A percentile compares a stretch with the other conserved stretches of the same genome.
Conservation (phyloP, 2,888 invertebrate species). For the Oscheius sp. region DNA sequence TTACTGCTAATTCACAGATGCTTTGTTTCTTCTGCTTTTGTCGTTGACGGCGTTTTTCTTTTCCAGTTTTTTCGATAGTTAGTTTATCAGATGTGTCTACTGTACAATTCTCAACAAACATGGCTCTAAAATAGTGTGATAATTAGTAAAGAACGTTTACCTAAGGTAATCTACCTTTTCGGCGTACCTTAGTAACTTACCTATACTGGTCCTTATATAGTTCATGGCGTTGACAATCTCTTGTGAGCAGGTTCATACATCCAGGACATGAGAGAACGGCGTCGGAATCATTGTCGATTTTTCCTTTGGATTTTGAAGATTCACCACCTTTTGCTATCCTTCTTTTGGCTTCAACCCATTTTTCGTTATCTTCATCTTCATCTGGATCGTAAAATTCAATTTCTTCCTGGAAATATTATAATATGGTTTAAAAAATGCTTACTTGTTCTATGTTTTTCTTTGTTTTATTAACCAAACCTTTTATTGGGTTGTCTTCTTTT, state of each 20-base stretch:
- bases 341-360: slow-evolving; percentile 73
- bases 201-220: slow-evolving; percentile 75
- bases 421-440: background rate
- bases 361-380: slow-evolving; percentile 75
- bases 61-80: slow-evolving; percentile 54
- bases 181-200: slow-evolving; percentile 24
- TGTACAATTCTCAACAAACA: slow-evolving; percentile 76
- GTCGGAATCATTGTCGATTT: slow-evolving; percentile 69
- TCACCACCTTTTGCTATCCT: slow-evolving; percentile 28
- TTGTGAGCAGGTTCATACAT: slow-evolving; percentile 75
- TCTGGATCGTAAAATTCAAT: slow-evolving; percentile 74
- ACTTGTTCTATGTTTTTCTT: slow-evolving; percentile 41
- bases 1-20: slow-evolving; percentile 28
- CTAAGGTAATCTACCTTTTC: no score
- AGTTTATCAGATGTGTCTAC: slow-evolving; percentile 70
- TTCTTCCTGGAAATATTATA: slow-evolving; percentile 11
- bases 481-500: slow-evolving; percentile 48
- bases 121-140: slow-evolving; percentile 73
- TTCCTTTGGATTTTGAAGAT: slow-evolving; percentile 9
- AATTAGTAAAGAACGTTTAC: no score
- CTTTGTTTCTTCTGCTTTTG: slow-evolving; percentile 61
- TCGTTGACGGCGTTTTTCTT: slow-evolving; percentile 44
- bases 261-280: slow-evolving; percentile 77
- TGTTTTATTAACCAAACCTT: slow-evolving; percentile 36
- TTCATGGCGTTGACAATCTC: slow-evolving; percentile 76